Evolutionary conservation across 2,113 vertebrate genomes (phyloP).

Genomic region (Geothlypis trichas): DNA sequence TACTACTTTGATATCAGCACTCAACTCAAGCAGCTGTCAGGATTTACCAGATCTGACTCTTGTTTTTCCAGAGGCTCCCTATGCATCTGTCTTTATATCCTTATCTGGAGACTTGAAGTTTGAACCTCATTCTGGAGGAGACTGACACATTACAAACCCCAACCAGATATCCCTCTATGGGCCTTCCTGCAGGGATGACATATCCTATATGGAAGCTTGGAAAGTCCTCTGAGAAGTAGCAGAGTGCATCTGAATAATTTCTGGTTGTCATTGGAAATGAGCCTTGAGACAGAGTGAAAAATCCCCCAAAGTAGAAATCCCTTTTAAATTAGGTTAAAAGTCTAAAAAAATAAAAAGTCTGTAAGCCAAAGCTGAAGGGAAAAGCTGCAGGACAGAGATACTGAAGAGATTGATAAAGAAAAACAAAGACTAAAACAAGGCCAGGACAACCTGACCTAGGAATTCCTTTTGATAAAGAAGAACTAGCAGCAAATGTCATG

Average conservation of each 20-base stretch:
- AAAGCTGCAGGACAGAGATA: too few relatives aligned
- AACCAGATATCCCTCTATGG: neutral
- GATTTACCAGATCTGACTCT: neutral
- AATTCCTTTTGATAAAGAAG: too few relatives aligned
- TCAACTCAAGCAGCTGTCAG: neutral
- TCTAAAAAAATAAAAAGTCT: too few relatives aligned
- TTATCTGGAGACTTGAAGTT: neutral
- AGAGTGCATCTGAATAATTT: neutral
- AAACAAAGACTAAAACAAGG: too few relatives aligned
- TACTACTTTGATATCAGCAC: neutral
- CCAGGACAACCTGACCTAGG: too few relatives aligned
- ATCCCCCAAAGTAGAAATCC: too few relatives aligned
- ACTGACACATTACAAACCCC: neutral
- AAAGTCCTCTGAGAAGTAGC: neutral
- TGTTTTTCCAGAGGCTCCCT: neutral
- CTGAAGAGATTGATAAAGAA: too few relatives aligned
- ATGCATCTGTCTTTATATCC: neutral
- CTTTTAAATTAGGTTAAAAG: too few relatives aligned
- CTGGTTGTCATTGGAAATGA: neutral
- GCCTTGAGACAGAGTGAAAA: neutral
- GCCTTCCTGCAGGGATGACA: neutral
- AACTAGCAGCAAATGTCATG: too few relatives aligned
- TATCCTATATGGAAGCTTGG: neutral
- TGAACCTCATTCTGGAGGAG: neutral
- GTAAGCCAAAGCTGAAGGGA: too few relatives aligned